These are phyloP conservation scores for Sinocyclocheilus anshuiensis DNA, from an alignment of 2,113 vertebrate species.

Conservation along the genomic window DNA sequence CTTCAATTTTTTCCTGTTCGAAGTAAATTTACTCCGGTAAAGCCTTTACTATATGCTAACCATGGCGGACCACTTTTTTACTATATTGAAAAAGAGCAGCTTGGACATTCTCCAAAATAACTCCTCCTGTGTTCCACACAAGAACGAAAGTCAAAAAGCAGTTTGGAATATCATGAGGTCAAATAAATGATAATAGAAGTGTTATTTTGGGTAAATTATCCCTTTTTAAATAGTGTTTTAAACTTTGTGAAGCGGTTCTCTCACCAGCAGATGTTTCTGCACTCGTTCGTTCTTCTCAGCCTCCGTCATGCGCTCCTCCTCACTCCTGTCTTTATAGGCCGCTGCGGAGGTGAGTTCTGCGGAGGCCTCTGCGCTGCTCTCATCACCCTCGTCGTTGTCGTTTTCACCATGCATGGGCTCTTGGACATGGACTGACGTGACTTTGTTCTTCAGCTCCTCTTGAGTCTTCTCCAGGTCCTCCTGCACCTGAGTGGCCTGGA, in stretches of 20 bases:
- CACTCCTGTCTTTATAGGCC: slow-evolving; percentile 91
- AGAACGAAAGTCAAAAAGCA: too few relatives aligned
- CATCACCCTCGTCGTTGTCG: slow-evolving; percentile 89
- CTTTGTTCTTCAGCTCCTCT: slow-evolving; percentile 90
- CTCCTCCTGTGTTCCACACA: too few relatives aligned
- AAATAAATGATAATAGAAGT: too few relatives aligned
- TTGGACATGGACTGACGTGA: slow-evolving; percentile 82
- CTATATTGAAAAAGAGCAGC: too few relatives aligned
- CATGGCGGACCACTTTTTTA: too few relatives aligned
- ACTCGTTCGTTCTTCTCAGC: slow-evolving; percentile 95
- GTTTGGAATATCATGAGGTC: too few relatives aligned
- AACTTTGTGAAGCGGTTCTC: slow-evolving; percentile 33
- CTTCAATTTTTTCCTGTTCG: background rate
- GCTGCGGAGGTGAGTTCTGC: slow-evolving; percentile 86
- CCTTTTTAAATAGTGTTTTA: background rate
- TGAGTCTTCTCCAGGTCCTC: slow-evolving; percentile 96
- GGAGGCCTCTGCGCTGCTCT: slow-evolving; percentile 91
- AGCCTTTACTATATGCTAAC: too few relatives aligned
- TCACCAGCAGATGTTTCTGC: slow-evolving; percentile 95
- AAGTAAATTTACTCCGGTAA: too few relatives aligned
- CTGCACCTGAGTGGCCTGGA: slow-evolving; percentile 89
- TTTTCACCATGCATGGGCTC: slow-evolving; percentile 90
- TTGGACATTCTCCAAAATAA: too few relatives aligned
- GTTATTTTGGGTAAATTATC: background rate
- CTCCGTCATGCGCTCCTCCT: slow-evolving; percentile 96